phyloP scores from a whole-genome alignment of 2,797 vertebrate genomes.

The Nyctibius grandis region DNA sequence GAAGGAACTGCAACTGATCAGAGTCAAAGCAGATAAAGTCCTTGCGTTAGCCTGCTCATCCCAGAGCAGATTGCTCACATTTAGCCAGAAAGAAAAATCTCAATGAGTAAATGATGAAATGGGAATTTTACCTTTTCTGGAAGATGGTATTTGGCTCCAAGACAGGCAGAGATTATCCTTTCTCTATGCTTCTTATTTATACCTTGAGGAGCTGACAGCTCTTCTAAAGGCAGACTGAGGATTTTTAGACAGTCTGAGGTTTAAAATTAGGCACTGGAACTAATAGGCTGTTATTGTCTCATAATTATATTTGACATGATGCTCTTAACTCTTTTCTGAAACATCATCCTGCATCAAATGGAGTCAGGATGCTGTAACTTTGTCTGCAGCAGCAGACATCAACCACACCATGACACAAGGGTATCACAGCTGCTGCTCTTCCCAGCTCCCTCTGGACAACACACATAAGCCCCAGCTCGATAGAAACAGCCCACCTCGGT shows the following conservation, averaged over 20 bases:
- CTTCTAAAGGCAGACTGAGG: conserved; percentile 20
- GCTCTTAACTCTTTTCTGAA: conserved; percentile 35
- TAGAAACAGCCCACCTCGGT: background rate
- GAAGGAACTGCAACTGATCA: background rate
- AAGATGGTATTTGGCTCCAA: background rate
- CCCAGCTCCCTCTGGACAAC: background rate
- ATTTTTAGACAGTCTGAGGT: conserved; percentile 37
- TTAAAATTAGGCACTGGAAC: conserved; percentile 69
- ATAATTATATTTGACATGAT: conserved; percentile 64
- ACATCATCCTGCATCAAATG: background rate
- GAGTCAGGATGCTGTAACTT: background rate
- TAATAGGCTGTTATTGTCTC: conserved; percentile 66
- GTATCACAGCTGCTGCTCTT: background rate
- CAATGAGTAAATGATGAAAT: background rate
- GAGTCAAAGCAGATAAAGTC: background rate
- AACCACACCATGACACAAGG: fast-evolving
- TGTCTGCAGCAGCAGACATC: background rate
- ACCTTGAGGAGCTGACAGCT: conserved; percentile 29
- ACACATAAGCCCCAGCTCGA: background rate
- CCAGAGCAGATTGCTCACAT: background rate
- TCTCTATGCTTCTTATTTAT: conserved; percentile 26
- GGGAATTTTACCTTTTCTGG: background rate
- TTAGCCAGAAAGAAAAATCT: background rate
- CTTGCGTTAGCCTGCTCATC: background rate
- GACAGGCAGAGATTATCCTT: conserved; percentile 2